Conservation (phyloP, 2,797 vertebrate species). For the Knipowitschia caucasica region DNA sequence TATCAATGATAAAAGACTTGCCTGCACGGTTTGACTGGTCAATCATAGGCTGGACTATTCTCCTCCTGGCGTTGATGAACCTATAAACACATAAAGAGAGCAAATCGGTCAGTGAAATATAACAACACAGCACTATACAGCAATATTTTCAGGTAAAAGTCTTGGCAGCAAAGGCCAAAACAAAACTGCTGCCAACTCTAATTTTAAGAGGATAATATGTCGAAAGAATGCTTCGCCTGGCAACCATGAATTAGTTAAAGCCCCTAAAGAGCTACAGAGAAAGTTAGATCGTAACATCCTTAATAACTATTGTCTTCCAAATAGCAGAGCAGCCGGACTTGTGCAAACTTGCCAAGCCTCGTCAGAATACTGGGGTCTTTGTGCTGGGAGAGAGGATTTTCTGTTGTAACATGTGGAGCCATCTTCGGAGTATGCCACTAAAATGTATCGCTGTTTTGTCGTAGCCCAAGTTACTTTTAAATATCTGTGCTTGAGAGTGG, state of each 20-base stretch:
- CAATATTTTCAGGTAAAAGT: slow-evolving; percentile 17
- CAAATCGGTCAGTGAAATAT: slow-evolving; percentile 39
- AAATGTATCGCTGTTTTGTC: neutral
- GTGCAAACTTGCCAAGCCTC: slow-evolving; percentile 66
- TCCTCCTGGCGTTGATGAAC: slow-evolving; percentile 99
- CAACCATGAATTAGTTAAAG: slow-evolving; percentile 37
- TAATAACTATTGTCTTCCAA: slow-evolving; percentile 60
- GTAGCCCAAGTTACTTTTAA: slow-evolving; percentile 47
- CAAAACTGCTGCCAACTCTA: slow-evolving; percentile 42
- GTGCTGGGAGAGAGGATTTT: slow-evolving; percentile 53
- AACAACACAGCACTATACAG: slow-evolving; percentile 48
- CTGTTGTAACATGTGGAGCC: slow-evolving; percentile 50
- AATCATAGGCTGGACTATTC: slow-evolving; percentile 99
- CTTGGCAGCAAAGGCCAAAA: slow-evolving; percentile 49
- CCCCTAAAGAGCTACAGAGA: slow-evolving; percentile 30
- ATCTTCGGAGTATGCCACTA: slow-evolving; percentile 34
- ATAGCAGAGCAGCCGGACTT: slow-evolving; percentile 56
- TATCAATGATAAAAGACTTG: slow-evolving; percentile 87
- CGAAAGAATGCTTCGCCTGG: slow-evolving; percentile 43
- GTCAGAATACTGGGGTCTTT: slow-evolving; percentile 64
- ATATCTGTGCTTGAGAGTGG: slow-evolving; percentile 42
- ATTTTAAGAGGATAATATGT: slow-evolving; percentile 45
- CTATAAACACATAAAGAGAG: slow-evolving; percentile 72
- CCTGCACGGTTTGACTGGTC: slow-evolving; percentile 99
- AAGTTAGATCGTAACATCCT: slow-evolving; percentile 64